Conservation (phyloP, 2,113 vertebrate genomes). For the Penelope pileata region DNA sequence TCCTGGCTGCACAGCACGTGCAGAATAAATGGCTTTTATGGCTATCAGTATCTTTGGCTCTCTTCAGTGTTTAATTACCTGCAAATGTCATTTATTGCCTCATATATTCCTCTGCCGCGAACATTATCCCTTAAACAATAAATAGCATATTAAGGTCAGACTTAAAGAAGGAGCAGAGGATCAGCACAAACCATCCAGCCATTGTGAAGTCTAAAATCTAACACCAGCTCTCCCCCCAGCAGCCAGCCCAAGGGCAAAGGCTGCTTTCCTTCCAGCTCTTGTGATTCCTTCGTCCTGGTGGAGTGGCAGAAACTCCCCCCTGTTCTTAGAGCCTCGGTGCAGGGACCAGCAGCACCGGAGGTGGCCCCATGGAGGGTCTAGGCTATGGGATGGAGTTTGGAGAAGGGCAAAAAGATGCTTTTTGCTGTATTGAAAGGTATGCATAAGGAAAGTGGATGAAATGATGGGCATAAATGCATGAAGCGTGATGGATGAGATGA, state of each 20-base stretch:
- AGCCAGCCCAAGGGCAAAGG: background rate
- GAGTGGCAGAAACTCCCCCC: too few species aligned
- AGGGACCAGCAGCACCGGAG: background rate
- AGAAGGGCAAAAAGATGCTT: background rate
- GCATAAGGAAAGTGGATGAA: background rate
- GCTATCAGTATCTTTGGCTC: constrained; percentile 44
- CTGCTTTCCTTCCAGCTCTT: too few species aligned
- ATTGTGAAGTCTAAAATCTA: constrained; percentile 35
- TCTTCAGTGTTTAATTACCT: constrained; percentile 73
- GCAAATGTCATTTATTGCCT: constrained; percentile 74
- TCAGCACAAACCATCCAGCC: constrained; percentile 30
- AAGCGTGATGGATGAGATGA: constrained; percentile 4
- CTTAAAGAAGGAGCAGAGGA: constrained; percentile 42
- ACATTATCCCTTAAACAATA: constrained; percentile 74
- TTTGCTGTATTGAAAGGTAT: background rate
- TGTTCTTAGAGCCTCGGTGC: background rate
- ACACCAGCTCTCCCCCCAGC: background rate
- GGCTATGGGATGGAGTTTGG: background rate
- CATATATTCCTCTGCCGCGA: constrained; percentile 66
- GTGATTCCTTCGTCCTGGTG: background rate
- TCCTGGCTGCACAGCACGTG: constrained; percentile 30
- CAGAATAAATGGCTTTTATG: constrained; percentile 66
- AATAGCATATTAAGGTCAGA: constrained; percentile 74
- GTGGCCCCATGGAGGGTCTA: background rate
- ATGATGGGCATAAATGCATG: background rate